These are phyloP conservation scores for Torymus tubicola DNA, from an alignment of 2,888 invertebrate species.

Conservation along the genomic window DNA sequence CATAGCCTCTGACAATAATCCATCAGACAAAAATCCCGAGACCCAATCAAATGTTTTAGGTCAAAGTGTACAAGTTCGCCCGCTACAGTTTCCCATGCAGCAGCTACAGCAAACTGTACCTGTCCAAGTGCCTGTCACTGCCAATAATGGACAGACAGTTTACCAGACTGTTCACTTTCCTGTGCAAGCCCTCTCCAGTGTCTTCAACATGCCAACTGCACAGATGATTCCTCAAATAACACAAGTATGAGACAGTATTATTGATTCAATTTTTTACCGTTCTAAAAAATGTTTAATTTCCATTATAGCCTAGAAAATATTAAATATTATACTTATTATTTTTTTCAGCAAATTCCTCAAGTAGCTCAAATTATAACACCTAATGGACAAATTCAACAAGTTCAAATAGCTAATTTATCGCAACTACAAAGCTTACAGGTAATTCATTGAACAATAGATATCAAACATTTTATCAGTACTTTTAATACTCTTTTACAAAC, in stretches of 20 bases:
- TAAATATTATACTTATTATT: constrained; percentile 49
- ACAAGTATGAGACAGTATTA: constrained; percentile 77
- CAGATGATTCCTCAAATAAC: constrained; percentile 91
- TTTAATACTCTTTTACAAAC: too few relatives aligned
- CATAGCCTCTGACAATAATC: neutral
- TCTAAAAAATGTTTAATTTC: constrained; percentile 13
- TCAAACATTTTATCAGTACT: too few relatives aligned
- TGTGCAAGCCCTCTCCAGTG: constrained; percentile 84
- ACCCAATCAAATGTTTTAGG: constrained; percentile 75
- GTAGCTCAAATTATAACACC: constrained; percentile 92
- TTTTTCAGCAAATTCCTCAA: constrained; percentile 80
- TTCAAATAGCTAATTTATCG: constrained; percentile 86
- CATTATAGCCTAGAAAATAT: constrained; percentile 1
- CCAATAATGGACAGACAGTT: constrained; percentile 92
- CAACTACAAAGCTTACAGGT: constrained; percentile 75
- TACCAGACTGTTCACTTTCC: constrained; percentile 97
- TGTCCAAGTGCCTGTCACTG: constrained; percentile 92
- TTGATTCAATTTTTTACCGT: neutral
- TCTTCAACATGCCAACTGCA: constrained; percentile 82
- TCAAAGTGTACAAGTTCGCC: constrained; percentile 85
- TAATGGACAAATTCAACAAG: constrained; percentile 92
- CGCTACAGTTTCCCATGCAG: constrained; percentile 84
- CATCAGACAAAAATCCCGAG: constrained; percentile 65
- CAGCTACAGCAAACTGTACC: constrained; percentile 86
- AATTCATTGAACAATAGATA: constrained; percentile 51